Conservation (phyloP, 2,888 invertebrate species). For the Tryphoninae sp. region DNA sequence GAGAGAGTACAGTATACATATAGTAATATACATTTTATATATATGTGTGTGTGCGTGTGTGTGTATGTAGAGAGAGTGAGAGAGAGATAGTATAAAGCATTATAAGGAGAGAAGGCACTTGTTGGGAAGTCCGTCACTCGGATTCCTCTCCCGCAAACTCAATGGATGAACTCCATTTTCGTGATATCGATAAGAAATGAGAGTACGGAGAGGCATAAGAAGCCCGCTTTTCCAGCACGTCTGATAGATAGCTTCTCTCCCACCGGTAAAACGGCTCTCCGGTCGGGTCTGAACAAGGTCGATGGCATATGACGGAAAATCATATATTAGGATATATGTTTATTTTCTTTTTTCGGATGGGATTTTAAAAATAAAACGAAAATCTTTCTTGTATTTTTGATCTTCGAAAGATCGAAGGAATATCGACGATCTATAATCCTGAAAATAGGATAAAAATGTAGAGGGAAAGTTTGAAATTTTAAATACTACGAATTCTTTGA, state of each 20-base stretch:
- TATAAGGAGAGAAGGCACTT: conserved; percentile 73
- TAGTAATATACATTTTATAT: not conserved
- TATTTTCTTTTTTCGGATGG: conserved; percentile 1
- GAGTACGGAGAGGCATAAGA: conserved; percentile 43
- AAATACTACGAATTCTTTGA: not conserved
- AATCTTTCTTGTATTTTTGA: no score
- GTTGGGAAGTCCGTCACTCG: conserved; percentile 70
- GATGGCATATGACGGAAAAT: conserved; percentile 23
- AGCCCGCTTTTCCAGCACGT: conserved; percentile 69
- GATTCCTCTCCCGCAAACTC: conserved; percentile 56
- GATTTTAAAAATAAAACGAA: not conserved
- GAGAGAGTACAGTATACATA: no score
- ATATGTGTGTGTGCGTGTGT: not conserved
- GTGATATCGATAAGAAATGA: conserved; percentile 76
- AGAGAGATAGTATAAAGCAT: conserved; percentile 67
- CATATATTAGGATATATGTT: conserved; percentile 9
- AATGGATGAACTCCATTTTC: conserved; percentile 70
- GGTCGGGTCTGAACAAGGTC: conserved; percentile 23
- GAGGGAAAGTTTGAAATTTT: not conserved
- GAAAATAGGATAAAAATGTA: not conserved
- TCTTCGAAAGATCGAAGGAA: not conserved
- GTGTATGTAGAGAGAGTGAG: not conserved
- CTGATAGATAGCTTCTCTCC: conserved; percentile 74
- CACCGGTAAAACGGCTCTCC: conserved; percentile 28
- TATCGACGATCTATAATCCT: not conserved